Evolutionary conservation across 2,888 invertebrate species (phyloP).

Genomic region (Latheticus oryzae): DNA sequence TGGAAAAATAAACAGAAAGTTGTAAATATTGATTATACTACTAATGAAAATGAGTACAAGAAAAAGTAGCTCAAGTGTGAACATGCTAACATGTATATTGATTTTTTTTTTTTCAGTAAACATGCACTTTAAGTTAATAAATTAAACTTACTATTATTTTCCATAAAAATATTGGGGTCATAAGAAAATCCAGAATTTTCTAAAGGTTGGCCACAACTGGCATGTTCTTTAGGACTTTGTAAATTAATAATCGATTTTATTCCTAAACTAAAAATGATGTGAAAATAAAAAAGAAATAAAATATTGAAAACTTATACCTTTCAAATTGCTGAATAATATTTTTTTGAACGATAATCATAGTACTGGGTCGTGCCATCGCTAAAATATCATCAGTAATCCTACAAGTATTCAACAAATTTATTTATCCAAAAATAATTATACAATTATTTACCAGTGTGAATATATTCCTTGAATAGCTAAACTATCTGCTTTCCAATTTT

Average conservation of each 20-base stretch:
- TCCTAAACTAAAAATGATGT: conserved; percentile 70
- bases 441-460: conserved; percentile 80
- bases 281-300: conserved; percentile 26
- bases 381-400: conserved; percentile 91
- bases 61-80: conserved; percentile 21
- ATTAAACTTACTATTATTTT: conserved; percentile 77
- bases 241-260: conserved; percentile 88
- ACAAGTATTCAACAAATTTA: conserved; percentile 48
- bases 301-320: conserved; percentile 68
- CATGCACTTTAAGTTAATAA: conserved; percentile 13
- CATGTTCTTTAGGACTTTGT: conserved; percentile 86
- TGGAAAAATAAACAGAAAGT: no score
- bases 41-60: conserved; percentile 4
- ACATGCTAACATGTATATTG: conserved; percentile 1
- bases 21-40: no score
- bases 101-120: conserved; percentile 5
- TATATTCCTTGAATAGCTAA: conserved; percentile 83
- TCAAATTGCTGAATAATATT: conserved; percentile 85
- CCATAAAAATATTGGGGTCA: conserved; percentile 86
- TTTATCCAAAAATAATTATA: no score
- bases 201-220: conserved; percentile 84
- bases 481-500: conserved; percentile 71
- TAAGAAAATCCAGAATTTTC: conserved; percentile 86
- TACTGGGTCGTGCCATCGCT: conserved; percentile 90
- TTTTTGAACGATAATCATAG: conserved; percentile 77